Conservation (phyloP, 1,140 invertebrate species). For the Solen grandis region DNA sequence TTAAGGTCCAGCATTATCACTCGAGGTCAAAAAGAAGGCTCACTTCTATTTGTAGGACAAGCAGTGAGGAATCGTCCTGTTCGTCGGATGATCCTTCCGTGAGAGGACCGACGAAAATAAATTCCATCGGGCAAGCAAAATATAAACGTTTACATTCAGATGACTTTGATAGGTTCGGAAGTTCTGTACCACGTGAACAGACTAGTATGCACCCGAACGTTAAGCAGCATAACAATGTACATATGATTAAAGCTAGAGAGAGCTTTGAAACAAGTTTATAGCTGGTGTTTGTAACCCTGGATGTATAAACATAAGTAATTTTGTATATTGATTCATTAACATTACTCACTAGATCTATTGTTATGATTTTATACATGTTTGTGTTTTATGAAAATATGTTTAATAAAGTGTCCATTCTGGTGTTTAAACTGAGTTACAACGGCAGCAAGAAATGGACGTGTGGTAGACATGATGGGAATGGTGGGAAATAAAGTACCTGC, state of each 20-base stretch:
- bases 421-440: too few species aligned
- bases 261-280: background rate
- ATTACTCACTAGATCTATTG: too few species aligned
- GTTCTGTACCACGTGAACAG: background rate
- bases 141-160: background rate
- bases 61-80: constrained; percentile 28
- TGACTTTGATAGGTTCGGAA: background rate
- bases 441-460: too few species aligned
- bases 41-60: constrained; percentile 28
- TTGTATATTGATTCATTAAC: too few species aligned
- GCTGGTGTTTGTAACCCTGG: too few species aligned
- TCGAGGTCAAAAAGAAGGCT: constrained; percentile 44
- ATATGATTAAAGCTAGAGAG: background rate
- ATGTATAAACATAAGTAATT: too few species aligned
- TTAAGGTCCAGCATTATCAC: constrained; percentile 57
- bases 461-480: too few species aligned
- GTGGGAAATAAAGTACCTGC: too few species aligned
- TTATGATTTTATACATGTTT: too few species aligned
- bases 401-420: too few species aligned
- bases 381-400: too few species aligned
- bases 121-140: background rate
- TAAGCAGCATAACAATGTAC: background rate
- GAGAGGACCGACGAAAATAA: background rate
- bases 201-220: background rate
- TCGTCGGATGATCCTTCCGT: constrained; percentile 18